Percentiles rank a stretch among this genome's conserved stretches.
phyloP scores from a whole-genome alignment of 2,797 vertebrate species.

The Phoebastria nigripes region DNA sequence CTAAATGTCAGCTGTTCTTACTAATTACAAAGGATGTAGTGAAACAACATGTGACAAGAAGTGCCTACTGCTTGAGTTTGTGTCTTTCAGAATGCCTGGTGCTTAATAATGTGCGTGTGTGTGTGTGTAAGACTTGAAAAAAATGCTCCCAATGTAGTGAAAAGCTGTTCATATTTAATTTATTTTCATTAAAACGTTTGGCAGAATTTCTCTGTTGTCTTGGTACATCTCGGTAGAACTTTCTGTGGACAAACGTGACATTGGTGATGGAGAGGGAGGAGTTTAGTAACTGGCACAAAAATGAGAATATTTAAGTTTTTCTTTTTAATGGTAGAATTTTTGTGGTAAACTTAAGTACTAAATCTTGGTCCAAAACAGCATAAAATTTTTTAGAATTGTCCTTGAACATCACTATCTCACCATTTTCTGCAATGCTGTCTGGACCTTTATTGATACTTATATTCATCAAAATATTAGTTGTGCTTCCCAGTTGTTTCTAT shows the following conservation, averaged over 20 bases:
- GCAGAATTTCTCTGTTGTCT: not conserved
- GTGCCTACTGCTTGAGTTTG: not conserved
- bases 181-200: not conserved
- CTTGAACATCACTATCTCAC: not conserved
- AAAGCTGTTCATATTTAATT: not conserved
- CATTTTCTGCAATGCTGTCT: not conserved
- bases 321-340: not conserved
- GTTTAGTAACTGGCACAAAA: not conserved
- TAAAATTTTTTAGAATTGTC: not conserved
- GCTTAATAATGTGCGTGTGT: not conserved
- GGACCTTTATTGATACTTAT: not conserved
- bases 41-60: rapidly evolving
- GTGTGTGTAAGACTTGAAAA: not conserved
- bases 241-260: not conserved
- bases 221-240: not conserved
- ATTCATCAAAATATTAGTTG: not conserved
- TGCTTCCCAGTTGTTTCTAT: not conserved
- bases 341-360: not conserved
- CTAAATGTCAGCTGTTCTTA: not conserved
- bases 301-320: not conserved
- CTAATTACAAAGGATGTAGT: not conserved
- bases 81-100: not conserved
- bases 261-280: not conserved
- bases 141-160: not conserved
- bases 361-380: not conserved